Conservation (phyloP, 2,797 vertebrate genomes). For the Labeo calbasu region DNA sequence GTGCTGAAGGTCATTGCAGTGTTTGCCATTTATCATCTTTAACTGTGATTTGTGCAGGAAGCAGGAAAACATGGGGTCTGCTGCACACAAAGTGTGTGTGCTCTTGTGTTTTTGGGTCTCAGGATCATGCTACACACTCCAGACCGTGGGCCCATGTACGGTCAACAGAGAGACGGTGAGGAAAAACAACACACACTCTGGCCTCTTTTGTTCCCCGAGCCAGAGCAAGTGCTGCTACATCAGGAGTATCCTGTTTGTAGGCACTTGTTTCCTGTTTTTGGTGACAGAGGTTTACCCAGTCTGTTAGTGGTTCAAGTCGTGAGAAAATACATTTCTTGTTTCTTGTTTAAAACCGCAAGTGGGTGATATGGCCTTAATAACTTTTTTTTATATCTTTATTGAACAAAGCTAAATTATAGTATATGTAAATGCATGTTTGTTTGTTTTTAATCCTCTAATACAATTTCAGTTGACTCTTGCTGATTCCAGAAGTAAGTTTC, state of each 20-base stretch:
- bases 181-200: constrained; percentile 48
- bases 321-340: constrained; percentile 34
- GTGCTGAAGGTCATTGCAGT: not conserved
- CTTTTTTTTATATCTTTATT: not conserved
- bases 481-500: not conserved
- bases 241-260: constrained; percentile 75
- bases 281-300: constrained; percentile 57
- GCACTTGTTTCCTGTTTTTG: constrained; percentile 74
- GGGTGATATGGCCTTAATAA: constrained; percentile 39
- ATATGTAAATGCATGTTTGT: not conserved
- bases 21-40: not conserved
- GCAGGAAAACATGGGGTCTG: constrained; percentile 55
- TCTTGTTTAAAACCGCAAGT: not conserved
- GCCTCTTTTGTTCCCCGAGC: constrained; percentile 55
- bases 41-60: constrained; percentile 57
- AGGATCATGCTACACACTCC: constrained; percentile 45
- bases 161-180: constrained; percentile 60
- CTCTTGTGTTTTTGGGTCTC: constrained; percentile 58
- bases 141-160: constrained; percentile 55
- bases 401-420: not conserved
- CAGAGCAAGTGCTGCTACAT: constrained; percentile 61
- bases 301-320: constrained; percentile 40
- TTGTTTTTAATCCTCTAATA: not conserved
- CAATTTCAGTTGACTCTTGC: not conserved
- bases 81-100: constrained; percentile 43